Evolutionary conservation across 2,888 invertebrate species (phyloP).

Genomic region (Dyspetes luteomarginatus): DNA sequence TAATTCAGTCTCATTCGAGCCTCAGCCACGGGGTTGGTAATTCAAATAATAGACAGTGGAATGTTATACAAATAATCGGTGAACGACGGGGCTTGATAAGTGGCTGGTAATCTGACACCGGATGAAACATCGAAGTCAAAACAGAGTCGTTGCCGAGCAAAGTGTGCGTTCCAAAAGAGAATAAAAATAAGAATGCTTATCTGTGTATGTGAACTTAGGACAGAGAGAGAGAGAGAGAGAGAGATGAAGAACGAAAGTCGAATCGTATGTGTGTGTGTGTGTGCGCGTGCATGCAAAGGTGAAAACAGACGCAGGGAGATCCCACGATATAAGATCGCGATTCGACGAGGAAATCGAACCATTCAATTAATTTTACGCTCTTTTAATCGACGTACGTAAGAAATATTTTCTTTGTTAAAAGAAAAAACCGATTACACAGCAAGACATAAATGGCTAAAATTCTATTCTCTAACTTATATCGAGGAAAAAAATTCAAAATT

Average conservation of each 20-base stretch:
- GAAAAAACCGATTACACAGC: too few relatives aligned
- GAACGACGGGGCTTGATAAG: constrained; percentile 68
- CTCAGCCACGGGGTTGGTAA: constrained; percentile 40
- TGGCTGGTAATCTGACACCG: constrained; percentile 77
- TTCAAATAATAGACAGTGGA: constrained; percentile 75
- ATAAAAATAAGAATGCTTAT: constrained; percentile 19
- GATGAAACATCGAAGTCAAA: constrained; percentile 79
- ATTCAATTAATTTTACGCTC: neutral
- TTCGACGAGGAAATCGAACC: neutral
- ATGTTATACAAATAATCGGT: constrained; percentile 80
- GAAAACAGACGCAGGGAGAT: neutral
- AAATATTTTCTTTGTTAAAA: too few relatives aligned
- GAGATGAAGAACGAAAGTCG: neutral
- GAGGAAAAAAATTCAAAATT: too few relatives aligned
- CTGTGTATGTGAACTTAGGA: neutral
- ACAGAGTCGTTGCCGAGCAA: constrained; percentile 68
- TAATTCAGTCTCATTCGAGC: constrained; percentile 55
- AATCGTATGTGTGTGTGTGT: neutral
- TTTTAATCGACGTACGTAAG: too few relatives aligned
- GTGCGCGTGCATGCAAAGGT: neutral
- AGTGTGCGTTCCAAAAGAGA: constrained; percentile 11
- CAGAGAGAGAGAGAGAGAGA: neutral
- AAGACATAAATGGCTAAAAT: too few relatives aligned
- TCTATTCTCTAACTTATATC: too few relatives aligned
- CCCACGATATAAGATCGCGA: too few relatives aligned